Conservation (phyloP, 2,797 vertebrate genomes). For the Molossus molossus region DNA sequence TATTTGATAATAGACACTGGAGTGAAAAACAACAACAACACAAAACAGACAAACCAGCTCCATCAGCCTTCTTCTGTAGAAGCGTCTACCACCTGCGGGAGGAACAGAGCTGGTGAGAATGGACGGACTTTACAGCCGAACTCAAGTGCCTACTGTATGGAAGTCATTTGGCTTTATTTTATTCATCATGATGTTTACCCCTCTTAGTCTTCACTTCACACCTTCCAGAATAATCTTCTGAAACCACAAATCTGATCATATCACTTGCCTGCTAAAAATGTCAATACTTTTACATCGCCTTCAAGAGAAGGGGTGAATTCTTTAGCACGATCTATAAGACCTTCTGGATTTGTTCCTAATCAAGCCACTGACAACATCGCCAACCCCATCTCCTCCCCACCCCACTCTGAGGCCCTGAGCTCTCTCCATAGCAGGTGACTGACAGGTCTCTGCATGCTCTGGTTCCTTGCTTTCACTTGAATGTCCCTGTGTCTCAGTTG, state of each 20-base stretch:
- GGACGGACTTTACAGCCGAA: background rate
- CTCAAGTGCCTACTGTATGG: background rate
- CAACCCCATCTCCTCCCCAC: background rate
- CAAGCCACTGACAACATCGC: background rate
- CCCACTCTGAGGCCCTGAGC: background rate
- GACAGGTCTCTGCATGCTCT: background rate
- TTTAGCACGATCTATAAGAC: background rate
- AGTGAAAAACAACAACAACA: background rate
- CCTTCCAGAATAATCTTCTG: slow-evolving; percentile 45
- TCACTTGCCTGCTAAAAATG: background rate
- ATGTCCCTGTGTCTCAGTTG: background rate
- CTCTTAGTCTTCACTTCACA: background rate
- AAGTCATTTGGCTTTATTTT: slow-evolving; percentile 27
- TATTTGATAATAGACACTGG: background rate
- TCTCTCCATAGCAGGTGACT: background rate
- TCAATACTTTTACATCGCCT: slow-evolving; percentile 23
- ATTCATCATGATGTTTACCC: background rate
- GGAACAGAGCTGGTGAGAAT: background rate
- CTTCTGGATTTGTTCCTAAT: background rate
- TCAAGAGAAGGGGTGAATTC: background rate
- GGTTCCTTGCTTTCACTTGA: background rate
- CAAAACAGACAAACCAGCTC: background rate
- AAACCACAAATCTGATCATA: slow-evolving; percentile 33
- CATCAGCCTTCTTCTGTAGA: background rate
- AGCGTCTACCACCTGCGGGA: background rate